Evolutionary conservation across 2,888 invertebrate genomes (phyloP).

Genomic region (Orgyia antiqua): DNA sequence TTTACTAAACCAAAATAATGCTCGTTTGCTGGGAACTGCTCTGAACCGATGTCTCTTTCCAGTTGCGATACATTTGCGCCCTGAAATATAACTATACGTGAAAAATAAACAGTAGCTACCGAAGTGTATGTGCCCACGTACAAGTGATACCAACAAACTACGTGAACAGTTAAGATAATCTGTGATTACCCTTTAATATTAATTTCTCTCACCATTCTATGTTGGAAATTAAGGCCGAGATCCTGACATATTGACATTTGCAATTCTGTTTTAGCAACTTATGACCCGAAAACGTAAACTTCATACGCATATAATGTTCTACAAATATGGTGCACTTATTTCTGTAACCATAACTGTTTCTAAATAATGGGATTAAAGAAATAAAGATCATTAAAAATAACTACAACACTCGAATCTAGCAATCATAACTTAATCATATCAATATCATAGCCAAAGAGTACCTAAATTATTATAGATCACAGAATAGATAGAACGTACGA

Average conservation of each 20-base stretch:
- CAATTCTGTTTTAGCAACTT: constrained; percentile 66
- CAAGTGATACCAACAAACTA: too few relatives aligned
- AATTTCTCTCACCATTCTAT: constrained; percentile 71
- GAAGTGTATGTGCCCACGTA: too few relatives aligned
- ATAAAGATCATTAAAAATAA: too few relatives aligned
- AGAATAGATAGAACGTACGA: too few relatives aligned
- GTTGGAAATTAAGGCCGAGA: constrained; percentile 78
- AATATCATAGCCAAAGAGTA: too few relatives aligned
- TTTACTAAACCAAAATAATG: constrained; percentile 99
- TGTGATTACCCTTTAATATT: too few relatives aligned
- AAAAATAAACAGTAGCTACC: neutral
- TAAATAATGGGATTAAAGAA: too few relatives aligned
- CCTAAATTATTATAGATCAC: too few relatives aligned
- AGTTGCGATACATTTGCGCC: constrained; percentile 99
- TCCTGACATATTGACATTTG: constrained; percentile 79
- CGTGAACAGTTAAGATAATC: too few relatives aligned
- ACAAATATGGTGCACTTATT: constrained; percentile 36
- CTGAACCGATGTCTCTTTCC: constrained; percentile 99
- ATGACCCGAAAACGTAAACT: constrained; percentile 46
- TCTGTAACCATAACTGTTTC: constrained; percentile 56
- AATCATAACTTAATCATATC: too few relatives aligned
- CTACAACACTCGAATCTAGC: too few relatives aligned
- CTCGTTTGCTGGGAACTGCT: constrained; percentile 98
- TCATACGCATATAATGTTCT: too few relatives aligned
- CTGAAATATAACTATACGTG: constrained; percentile 65